phyloP scores from a whole-genome alignment of 2,113 vertebrate species.

The Lycocorax pyrrhopterus region DNA sequence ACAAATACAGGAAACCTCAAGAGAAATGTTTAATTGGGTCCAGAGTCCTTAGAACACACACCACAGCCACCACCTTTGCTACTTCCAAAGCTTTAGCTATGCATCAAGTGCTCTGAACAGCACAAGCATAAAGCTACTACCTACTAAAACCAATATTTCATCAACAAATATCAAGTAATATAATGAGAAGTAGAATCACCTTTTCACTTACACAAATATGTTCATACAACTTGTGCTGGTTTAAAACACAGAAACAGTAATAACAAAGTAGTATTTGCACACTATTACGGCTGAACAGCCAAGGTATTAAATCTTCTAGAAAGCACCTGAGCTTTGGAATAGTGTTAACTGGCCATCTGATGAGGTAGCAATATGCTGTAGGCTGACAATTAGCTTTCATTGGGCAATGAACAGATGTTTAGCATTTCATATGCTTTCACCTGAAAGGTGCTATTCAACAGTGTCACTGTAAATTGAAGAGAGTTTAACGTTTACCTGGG shows the following conservation, averaged over 20 bases:
- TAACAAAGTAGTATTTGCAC: not conserved
- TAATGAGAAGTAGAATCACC: not conserved
- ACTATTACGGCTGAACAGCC: not conserved
- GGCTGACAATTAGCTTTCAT: not conserved
- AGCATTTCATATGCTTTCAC: not conserved
- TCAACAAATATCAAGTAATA: not conserved
- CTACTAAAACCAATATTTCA: not conserved
- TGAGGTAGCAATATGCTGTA: not conserved
- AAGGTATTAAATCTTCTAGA: not conserved
- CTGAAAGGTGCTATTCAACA: not conserved
- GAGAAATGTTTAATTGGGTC: not conserved
- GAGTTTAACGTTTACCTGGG: not conserved
- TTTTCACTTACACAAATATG: not conserved
- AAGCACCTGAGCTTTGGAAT: not conserved
- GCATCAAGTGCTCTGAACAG: not conserved
- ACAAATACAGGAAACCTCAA: not conserved
- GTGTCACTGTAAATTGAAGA: not conserved
- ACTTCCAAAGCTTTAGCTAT: not conserved
- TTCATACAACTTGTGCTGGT: not conserved
- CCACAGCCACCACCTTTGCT: not conserved
- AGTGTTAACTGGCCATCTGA: not conserved
- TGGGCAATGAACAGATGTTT: not conserved
- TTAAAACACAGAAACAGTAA: not conserved
- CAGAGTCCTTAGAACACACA: not conserved
- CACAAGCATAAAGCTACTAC: not conserved